These are phyloP conservation scores for Dolichomitus sp. DNA, from an alignment of 2,888 invertebrate genomes.

Conservation along the genomic window DNA sequence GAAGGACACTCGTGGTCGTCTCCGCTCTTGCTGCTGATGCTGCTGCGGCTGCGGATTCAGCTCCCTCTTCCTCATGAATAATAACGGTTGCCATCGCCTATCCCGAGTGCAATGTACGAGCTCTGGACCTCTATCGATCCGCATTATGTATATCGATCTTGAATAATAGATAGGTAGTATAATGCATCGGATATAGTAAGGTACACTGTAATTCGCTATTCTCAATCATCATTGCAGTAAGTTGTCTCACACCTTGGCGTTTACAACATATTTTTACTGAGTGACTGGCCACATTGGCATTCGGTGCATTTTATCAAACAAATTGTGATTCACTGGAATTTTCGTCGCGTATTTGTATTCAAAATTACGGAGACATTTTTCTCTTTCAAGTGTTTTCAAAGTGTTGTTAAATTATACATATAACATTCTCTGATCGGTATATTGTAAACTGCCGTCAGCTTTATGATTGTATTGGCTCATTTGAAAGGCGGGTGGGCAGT, in stretches of 20 bases:
- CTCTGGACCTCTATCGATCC: constrained; percentile 36
- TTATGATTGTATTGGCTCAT: too few relatives aligned
- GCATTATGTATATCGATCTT: constrained; percentile 52
- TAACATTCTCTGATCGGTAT: too few relatives aligned
- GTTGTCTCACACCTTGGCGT: not conserved
- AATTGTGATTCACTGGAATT: too few relatives aligned
- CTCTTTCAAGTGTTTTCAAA: too few relatives aligned
- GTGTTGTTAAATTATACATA: too few relatives aligned
- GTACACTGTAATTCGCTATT: constrained; percentile 38
- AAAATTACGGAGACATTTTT: too few relatives aligned
- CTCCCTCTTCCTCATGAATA: constrained; percentile 59
- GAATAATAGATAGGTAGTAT: constrained; percentile 53
- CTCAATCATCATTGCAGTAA: constrained; percentile 38
- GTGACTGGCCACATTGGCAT: not conserved
- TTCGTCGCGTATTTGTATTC: not conserved
- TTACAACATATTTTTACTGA: not conserved
- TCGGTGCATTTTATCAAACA: not conserved
- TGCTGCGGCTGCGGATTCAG: constrained; percentile 14
- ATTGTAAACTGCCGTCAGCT: too few relatives aligned
- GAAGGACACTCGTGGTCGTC: constrained; percentile 17
- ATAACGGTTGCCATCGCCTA: constrained; percentile 44
- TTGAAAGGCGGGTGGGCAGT: too few relatives aligned
- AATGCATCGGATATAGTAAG: constrained; percentile 44
- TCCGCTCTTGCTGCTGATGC: constrained; percentile 21
- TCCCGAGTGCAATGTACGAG: constrained; percentile 48